Percentiles rank a stretch among this genome's conserved stretches.
phyloP scores from a whole-genome alignment of 2,888 invertebrate species.

The Nephrotoma flavescens region DNA sequence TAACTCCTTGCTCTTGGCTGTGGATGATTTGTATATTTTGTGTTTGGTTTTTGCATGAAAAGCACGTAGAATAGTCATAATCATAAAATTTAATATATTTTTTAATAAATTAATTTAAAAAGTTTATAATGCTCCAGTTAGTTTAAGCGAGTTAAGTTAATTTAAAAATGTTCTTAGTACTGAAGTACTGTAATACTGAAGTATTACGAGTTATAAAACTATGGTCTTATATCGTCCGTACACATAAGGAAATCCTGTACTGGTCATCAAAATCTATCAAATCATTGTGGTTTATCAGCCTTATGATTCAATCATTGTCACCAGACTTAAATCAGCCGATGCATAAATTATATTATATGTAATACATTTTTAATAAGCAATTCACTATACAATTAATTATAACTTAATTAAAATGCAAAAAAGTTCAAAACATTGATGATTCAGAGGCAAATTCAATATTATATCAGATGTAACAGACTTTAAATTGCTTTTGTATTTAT shows the following conservation, averaged over 20 bases:
- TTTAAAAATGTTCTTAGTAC: background rate
- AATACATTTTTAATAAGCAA: background rate
- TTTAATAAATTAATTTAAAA: background rate
- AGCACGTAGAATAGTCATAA: background rate
- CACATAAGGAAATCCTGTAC: background rate
- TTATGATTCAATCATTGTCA: background rate
- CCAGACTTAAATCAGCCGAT: background rate
- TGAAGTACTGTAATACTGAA: background rate
- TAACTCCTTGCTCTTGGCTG: background rate
- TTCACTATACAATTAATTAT: background rate
- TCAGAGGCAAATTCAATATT: background rate
- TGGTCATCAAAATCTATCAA: background rate
- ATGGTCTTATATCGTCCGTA: background rate
- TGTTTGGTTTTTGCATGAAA: background rate
- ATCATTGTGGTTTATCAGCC: background rate
- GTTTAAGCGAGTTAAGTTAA: background rate
- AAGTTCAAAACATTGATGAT: background rate
- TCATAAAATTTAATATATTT: background rate
- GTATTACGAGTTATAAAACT: background rate
- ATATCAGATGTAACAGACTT: background rate
- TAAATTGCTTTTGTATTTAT: background rate
- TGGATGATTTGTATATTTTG: background rate
- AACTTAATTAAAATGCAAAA: background rate
- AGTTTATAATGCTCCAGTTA: background rate
- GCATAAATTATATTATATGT: background rate